Base-by-base conservation (phyloP, 2,888 invertebrate species). In the Pilophorus perplexus region DNA sequence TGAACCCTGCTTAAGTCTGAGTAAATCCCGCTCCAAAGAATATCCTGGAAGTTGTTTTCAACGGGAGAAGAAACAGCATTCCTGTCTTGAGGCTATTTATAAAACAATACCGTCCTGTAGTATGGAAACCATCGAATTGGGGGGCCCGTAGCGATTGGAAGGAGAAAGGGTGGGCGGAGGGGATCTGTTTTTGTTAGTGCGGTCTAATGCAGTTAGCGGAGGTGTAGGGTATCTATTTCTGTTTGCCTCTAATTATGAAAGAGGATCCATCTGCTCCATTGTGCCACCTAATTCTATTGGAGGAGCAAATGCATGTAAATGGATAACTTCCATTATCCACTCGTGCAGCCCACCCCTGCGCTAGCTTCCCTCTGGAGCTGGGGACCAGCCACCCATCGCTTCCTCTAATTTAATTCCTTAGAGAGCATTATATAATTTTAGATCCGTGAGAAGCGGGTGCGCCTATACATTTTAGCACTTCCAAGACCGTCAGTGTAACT, bases 241-340 rank as follows among this genome's bases (percentile, higher is more conserved):
- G 66, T 66, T 66, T 66, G 54, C 55, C 55, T 55, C 55, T 66
- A 66, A 66, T 66, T 66, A 66, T 66, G 66, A 66, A 66, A 66
- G 66, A 66, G 66, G 66, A 66, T 66, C 66, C 55, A 55, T 54
- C 55, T 44, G 66, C 55, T 44, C 69, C 66, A 73, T 73, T 72
- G 68, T 68, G 67, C 65, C 66, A 52, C 69, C 69, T 70, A 70
- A 68, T 69, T 71, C 69, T 67, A 70, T 70, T 60, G 68, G 62
- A 67, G 68, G 67, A 67, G 69, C 67, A 69, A 70, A 67, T 69
- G 69, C 68, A 70, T 71, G 70, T 69, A 69, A 69, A 70, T 70
- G 70, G 69, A 69, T 70, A 70, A 68, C 68, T 67, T 69, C 72
- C 71, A 71, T 70, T 69, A 70, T 66, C 55, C 42, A 50, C 68